A percentile compares a stretch with the other conserved stretches of the same genome.
phyloP scores from a whole-genome alignment of 2,797 vertebrate species.

The Euthynnus affinis region DNA sequence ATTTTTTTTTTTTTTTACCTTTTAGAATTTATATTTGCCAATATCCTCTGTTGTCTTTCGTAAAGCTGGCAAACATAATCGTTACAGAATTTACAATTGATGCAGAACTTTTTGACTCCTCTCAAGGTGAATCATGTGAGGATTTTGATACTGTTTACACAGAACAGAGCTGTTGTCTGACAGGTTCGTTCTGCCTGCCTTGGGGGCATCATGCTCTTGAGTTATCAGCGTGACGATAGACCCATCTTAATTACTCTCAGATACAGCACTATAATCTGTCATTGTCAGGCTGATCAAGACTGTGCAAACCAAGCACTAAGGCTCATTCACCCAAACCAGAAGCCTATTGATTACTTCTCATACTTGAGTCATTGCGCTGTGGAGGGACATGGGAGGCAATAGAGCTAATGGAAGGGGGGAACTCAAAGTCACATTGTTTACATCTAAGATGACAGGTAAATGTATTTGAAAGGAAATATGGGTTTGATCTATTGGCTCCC shows the following conservation, averaged over 20 bases:
- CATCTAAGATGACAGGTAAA: constrained; percentile 84
- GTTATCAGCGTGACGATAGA: constrained; percentile 80
- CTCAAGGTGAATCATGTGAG: constrained; percentile 67
- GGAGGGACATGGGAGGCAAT: constrained; percentile 79
- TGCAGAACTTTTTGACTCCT: constrained; percentile 30
- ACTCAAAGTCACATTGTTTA: constrained; percentile 86
- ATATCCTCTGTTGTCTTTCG: background rate
- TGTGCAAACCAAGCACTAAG: constrained; percentile 80
- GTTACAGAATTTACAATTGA: constrained; percentile 29
- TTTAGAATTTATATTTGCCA: constrained; percentile 1
- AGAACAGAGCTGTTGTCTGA: constrained; percentile 66
- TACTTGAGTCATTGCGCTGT: constrained; percentile 79
- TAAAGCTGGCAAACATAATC: background rate
- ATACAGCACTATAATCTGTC: constrained; percentile 82
- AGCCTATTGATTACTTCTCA: constrained; percentile 84
- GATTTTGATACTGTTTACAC: constrained; percentile 65
- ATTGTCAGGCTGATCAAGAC: constrained; percentile 82
- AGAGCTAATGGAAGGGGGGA: constrained; percentile 83
- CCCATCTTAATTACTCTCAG: constrained; percentile 87
- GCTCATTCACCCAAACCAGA: constrained; percentile 83
- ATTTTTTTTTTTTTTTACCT: background rate
- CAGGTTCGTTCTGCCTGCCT: constrained; percentile 68
- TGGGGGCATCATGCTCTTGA: constrained; percentile 67
- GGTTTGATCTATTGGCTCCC: constrained; percentile 67
- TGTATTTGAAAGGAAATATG: constrained; percentile 83